phyloP scores from a whole-genome alignment of 2,888 invertebrate species.

The Drosophila tripunctata region DNA sequence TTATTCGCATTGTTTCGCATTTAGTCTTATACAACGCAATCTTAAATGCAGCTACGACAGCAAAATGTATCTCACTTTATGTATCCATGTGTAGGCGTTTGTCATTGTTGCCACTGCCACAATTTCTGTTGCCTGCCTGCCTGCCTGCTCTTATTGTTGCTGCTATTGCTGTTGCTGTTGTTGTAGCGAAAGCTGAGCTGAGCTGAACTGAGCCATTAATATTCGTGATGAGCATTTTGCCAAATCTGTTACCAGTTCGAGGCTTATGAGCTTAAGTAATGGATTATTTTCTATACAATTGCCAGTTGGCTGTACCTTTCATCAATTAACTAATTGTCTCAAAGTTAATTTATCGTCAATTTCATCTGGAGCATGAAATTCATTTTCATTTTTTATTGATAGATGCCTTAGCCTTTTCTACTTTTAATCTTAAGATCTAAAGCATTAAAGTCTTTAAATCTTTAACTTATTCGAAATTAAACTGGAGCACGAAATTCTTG shows the following conservation, averaged over 20 bases:
- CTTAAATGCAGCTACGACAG: slow-evolving; percentile 23
- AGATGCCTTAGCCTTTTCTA: too few species aligned
- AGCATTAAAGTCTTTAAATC: too few species aligned
- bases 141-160: not conserved
- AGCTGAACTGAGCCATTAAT: slow-evolving; percentile 40
- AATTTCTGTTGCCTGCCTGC: not conserved
- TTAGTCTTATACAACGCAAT: slow-evolving; percentile 24
- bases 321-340: slow-evolving; percentile 19
- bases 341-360: not conserved
- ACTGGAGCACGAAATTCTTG: too few species aligned
- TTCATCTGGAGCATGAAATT: not conserved
- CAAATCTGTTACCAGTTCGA: slow-evolving; percentile 15
- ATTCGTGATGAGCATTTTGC: slow-evolving; percentile 36
- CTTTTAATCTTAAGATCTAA: too few species aligned
- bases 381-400: too few species aligned
- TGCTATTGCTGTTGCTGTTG: not conserved
- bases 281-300: slow-evolving; percentile 1
- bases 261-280: slow-evolving; percentile 15
- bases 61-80: not conserved
- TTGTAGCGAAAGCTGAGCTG: slow-evolving; percentile 27
- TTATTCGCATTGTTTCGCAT: slow-evolving; percentile 22
- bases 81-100: slow-evolving; percentile 23
- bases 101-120: slow-evolving; percentile 21
- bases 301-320: not conserved
- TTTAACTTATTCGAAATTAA: too few species aligned